Evolutionary conservation across 2,888 invertebrate genomes (phyloP), one percentile per base, ranked within the genome.

Genomic region (Xestia c-nigrum): DNA sequence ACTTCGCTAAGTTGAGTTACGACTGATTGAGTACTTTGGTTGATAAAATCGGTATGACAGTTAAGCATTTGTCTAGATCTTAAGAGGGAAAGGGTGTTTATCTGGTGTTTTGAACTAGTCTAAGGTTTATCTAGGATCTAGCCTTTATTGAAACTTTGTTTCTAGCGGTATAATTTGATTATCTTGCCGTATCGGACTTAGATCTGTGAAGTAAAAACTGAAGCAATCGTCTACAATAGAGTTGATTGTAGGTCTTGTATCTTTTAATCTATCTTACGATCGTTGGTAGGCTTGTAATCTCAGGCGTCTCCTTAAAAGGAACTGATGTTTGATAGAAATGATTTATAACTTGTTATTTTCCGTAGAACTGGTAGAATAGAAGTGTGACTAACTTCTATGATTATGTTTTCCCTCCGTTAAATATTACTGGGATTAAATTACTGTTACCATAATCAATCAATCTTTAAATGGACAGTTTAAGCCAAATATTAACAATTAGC

Each of bases 81-180:
- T 63, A 47, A 67, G 65, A 71, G 43, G 73, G 75, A 86, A 84
- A 79, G 59, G 79, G 86, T 85, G 68, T 78, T 69, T 72, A 83
- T 83, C 72, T 74, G 43, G 67, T 81, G 52, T 68, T 83, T 55
- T 55, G 59, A 64, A 80, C 84, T 43, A 43, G 64, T 65, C 31
- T 59, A 14, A 31, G 10, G 50, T 70, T 71, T 81, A 85, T 82
- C 81, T 75, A 71, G 43, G 12, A 84, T 84, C 86, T 79, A 86
- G 80, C 80, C 84, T 84, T 86, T 85, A 78, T 72, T 78, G 78
- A 69, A 78, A 74, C 86, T 76, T 70, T 69, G 79, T 74, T 61
- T 63, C 79, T 74, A 61, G 63, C 59, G 7, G 50, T 63, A 78
- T 84, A 74, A 83, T 72, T 83, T 74, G 64, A 86, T 83, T 78